phyloP scores from a whole-genome alignment of 2,888 invertebrate species.

The Himalopsyche tibetana region DNA sequence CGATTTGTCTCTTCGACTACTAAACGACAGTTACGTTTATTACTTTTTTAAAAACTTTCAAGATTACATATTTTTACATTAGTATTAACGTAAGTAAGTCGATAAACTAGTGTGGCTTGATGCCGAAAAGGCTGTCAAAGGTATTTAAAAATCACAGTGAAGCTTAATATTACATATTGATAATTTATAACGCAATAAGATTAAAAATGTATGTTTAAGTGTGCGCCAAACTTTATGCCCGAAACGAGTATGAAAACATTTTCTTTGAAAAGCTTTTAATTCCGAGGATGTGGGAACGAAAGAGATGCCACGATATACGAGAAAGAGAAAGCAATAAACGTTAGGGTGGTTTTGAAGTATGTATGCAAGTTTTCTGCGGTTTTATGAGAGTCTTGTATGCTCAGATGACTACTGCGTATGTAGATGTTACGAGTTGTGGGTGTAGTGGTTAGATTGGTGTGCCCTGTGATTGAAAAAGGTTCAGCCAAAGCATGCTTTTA shows the following conservation, averaged over 20 bases:
- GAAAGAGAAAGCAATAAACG: constrained; percentile 24
- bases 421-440: not conserved
- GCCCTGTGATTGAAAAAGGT: constrained; percentile 22
- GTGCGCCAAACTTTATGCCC: not conserved
- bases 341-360: constrained; percentile 46
- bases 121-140: no score
- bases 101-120: no score
- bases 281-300: constrained; percentile 36
- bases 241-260: not conserved
- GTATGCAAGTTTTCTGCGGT: constrained; percentile 9
- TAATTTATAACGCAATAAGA: no score
- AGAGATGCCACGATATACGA: not conserved
- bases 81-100: no score
- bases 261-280: constrained; percentile 51
- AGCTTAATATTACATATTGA: no score
- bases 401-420: constrained; percentile 12
- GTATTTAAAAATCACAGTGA: no score
- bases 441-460: not conserved
- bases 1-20: no score
- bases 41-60: no score
- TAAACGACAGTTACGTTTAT: no score
- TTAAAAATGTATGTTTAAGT: not conserved
- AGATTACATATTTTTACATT: no score
- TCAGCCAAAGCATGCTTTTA: not conserved
- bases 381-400: constrained; percentile 29